phyloP scores from a whole-genome alignment of 2,888 invertebrate species.

The Metacarcinus magister region DNA sequence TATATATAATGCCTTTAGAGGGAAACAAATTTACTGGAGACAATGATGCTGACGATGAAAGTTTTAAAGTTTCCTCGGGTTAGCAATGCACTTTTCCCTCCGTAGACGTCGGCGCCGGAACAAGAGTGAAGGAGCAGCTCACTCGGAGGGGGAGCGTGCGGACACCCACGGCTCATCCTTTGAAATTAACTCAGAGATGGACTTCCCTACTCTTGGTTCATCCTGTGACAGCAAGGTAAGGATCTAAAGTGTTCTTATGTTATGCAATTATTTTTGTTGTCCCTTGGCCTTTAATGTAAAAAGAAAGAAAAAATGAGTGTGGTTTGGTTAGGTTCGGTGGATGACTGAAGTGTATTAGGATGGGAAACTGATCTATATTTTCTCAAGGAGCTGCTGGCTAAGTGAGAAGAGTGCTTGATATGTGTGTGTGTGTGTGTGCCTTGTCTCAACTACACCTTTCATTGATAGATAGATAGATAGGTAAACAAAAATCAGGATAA shows the following conservation, averaged over 20 bases:
- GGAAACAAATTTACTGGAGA: background rate
- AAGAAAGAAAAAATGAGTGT: no score
- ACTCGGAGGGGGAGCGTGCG: slow-evolving; percentile 65
- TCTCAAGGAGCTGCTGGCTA: no score
- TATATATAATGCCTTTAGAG: background rate
- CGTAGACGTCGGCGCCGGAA: slow-evolving; percentile 74
- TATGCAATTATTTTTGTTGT: no score
- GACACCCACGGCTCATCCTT: slow-evolving; percentile 75
- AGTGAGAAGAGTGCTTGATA: no score
- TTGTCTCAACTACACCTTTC: no score
- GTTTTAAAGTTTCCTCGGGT: background rate
- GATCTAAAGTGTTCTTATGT: no score
- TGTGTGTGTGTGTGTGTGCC: no score
- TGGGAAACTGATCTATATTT: no score
- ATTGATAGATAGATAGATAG: no score
- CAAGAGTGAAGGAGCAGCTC: slow-evolving; percentile 76
- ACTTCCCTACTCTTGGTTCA: slow-evolving; percentile 82
- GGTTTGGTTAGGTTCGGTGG: no score
- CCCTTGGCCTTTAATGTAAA: no score
- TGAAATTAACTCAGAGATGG: slow-evolving; percentile 82
- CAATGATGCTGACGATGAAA: background rate
- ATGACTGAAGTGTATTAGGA: no score
- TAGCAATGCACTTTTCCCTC: background rate
- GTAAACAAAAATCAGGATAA: background rate
- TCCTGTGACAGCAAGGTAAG: slow-evolving; percentile 81